Evolutionary conservation across 2,888 invertebrate species (phyloP), one percentile per base, ranked within the genome.

Genomic region (Lepidochrysops patricia): DNA sequence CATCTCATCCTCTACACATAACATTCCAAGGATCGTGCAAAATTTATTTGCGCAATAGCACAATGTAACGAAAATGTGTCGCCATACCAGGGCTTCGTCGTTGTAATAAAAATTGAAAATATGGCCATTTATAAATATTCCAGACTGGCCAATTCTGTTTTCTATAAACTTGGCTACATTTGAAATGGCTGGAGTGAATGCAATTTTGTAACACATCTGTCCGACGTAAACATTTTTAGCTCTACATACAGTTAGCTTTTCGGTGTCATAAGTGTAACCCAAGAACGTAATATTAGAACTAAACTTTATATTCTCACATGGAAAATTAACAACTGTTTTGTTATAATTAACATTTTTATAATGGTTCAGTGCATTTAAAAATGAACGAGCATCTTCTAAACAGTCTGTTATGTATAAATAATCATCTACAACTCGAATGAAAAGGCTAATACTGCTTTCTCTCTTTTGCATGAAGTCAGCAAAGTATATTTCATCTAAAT

Each of bases 41-140:
- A 89, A 84, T 69, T 88, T 90, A 67, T 90, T 89, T 0, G 89
- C 89, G 15, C 89, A 87, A 15, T 89, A 66, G 67, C 84, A 86
- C 29, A 84, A 77, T n/a, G 87, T 84, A 3, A 75, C 73, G 66
- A 89, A 90, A 61, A 85, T 69, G 64, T 89, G 84, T 2, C 67
- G 71, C 90, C 89, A 89, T 61, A 88, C 69, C 2, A 77, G 62
- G 62, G 75, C 71, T 72, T 87, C 87, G 57, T 69, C 72, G 57
- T 86, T 88, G 62, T 84, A 72, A 9, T 73, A 60, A 1, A 88
- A 75, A 68, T 87, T 89, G 34, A 90, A 88, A 58, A 87, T 72
- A 61, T 84, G 85, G n/a, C 77, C 69, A 60, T 74, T 84, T n/a
- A 89, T 77, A 68, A 80, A 82, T 54, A 89, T 81, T 0, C 85